Conservation (phyloP, 1,140 invertebrate species). For the Drosophila grimshawi region DNA sequence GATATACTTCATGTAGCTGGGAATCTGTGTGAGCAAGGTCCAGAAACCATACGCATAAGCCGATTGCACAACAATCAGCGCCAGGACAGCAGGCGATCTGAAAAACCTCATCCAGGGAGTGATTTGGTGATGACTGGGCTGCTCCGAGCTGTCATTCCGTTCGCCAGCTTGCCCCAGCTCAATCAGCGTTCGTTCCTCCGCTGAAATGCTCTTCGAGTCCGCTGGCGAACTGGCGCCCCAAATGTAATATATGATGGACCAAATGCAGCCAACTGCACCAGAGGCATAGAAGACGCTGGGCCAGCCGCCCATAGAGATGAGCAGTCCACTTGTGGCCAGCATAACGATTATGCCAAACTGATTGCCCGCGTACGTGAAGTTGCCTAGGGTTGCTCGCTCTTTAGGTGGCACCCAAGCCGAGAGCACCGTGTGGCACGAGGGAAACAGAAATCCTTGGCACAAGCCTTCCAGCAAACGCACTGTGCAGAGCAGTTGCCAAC, state of each 20-base stretch:
- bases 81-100: slow-evolving; percentile 91
- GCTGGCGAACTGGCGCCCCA: slow-evolving; percentile 88
- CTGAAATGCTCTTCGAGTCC: slow-evolving; percentile 86
- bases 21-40: slow-evolving; percentile 95
- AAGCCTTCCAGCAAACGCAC: slow-evolving; percentile 90
- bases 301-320: slow-evolving; percentile 89
- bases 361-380: slow-evolving; percentile 87
- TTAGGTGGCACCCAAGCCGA: slow-evolving; percentile 89
- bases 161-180: slow-evolving; percentile 66
- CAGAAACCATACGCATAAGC: slow-evolving; percentile 97
- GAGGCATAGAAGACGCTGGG: slow-evolving; percentile 91
- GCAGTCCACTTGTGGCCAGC: slow-evolving; percentile 87
- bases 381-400: slow-evolving; percentile 86
- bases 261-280: slow-evolving; percentile 87
- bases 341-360: slow-evolving; percentile 90
- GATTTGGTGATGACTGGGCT: slow-evolving; percentile 28
- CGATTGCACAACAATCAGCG: slow-evolving; percentile 92
- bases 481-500: slow-evolving; percentile 86
- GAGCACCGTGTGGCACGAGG: slow-evolving; percentile 90
- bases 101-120: slow-evolving; percentile 91
- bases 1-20: slow-evolving; percentile 93
- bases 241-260: slow-evolving; percentile 87
- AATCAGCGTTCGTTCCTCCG: slow-evolving; percentile 87
- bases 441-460: slow-evolving; percentile 91
- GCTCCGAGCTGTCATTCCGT: neutral